Evolutionary conservation across 2,888 invertebrate species (phyloP).

Genomic region (Ornithoptera alexandrae): DNA sequence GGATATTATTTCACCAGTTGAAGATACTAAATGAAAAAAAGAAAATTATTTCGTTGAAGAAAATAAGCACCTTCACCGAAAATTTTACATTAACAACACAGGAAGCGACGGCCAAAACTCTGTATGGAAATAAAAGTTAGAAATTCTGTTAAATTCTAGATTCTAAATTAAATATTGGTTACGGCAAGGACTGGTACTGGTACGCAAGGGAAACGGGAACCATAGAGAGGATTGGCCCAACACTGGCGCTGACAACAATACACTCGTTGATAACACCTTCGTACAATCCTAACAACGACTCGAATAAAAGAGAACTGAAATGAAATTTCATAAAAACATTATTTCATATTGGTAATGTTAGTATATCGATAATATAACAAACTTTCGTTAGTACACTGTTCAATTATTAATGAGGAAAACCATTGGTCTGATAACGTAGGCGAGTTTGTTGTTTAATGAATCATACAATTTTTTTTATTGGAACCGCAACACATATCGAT

Average conservation of each 20-base stretch:
- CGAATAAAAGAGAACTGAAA: too few relatives aligned
- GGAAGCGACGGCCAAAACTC: slow-evolving; percentile 74
- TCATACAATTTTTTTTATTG: slow-evolving; percentile 5
- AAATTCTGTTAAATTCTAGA: slow-evolving; percentile 21
- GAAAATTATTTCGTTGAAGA: neutral
- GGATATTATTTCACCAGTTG: too few relatives aligned
- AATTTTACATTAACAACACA: slow-evolving; percentile 43
- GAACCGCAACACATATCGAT: slow-evolving; percentile 7
- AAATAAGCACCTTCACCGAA: neutral
- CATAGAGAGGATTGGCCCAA: slow-evolving; percentile 77
- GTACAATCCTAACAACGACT: slow-evolving; percentile 8
- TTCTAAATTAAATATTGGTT: slow-evolving; percentile 29
- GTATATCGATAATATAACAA: too few relatives aligned
- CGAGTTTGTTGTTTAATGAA: slow-evolving; percentile 2
- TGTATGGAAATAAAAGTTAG: slow-evolving; percentile 50
- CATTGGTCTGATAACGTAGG: neutral
- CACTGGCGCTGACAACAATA: slow-evolving; percentile 51
- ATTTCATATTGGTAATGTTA: too few relatives aligned
- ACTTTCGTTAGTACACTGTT: neutral
- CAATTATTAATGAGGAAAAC: slow-evolving; percentile 4
- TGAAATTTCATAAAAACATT: too few relatives aligned
- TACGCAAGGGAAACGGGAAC: slow-evolving; percentile 45
- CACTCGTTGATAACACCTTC: slow-evolving; percentile 60
- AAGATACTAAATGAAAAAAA: neutral
- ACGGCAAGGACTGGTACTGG: slow-evolving; percentile 45